Conservation (phyloP, 2,113 vertebrate species). For the Tinamus guttatus region DNA sequence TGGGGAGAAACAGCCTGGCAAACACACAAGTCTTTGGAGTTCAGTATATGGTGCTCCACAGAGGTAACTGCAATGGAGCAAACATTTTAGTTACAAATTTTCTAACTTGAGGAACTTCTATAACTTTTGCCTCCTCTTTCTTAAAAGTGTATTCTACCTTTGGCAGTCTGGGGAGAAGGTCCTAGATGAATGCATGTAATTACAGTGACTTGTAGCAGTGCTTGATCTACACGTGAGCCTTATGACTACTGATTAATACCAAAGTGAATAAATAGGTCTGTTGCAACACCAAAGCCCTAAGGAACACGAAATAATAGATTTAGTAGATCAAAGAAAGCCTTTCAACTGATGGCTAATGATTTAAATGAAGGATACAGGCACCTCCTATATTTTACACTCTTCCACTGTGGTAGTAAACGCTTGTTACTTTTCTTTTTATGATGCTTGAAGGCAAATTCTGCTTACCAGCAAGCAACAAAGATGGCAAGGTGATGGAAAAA, state of each 20-base stretch:
- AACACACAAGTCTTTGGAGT: neutral
- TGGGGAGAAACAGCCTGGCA: neutral
- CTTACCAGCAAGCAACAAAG: slow-evolving; percentile 12
- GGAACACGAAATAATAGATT: slow-evolving; percentile 1
- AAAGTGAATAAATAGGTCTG: neutral
- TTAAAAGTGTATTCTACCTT: neutral
- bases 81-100: too few relatives aligned
- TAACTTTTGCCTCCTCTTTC: fast-evolving
- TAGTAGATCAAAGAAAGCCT: neutral
- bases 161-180: neutral
- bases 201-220: neutral
- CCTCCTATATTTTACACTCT: slow-evolving; percentile 7
- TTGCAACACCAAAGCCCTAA: neutral
- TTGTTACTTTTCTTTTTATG: slow-evolving; percentile 31
- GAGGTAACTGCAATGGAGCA: neutral
- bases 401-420: neutral
- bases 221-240: neutral
- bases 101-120: too few relatives aligned
- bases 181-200: neutral
- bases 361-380: neutral
- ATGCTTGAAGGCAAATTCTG: slow-evolving; percentile 15
- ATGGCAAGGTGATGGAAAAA: slow-evolving; percentile 37
- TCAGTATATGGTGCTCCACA: neutral
- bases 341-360: slow-evolving; percentile 12
- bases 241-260: neutral